phyloP scores from a whole-genome alignment of 1,140 invertebrate genomes.

The Dendroctonus valens region DNA sequence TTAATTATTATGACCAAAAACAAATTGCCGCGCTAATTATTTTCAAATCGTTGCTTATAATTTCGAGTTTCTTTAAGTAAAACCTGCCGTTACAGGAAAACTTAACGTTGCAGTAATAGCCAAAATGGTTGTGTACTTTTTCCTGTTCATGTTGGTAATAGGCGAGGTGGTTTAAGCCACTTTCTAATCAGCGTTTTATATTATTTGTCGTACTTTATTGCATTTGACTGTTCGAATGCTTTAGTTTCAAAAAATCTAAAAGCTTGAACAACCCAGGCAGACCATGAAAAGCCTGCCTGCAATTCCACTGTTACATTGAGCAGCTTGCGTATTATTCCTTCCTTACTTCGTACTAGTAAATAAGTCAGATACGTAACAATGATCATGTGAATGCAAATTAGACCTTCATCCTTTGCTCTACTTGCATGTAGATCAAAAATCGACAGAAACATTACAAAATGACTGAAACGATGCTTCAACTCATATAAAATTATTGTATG shows the following conservation, averaged over 20 bases:
- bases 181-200: slow-evolving; percentile 32
- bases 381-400: too few species aligned
- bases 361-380: too few species aligned
- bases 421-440: neutral
- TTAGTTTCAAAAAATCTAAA: slow-evolving; percentile 16
- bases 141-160: slow-evolving; percentile 29
- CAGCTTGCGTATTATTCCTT: too few species aligned
- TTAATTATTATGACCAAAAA: too few species aligned
- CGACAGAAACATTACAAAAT: neutral
- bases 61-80: neutral
- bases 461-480: neutral
- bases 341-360: too few species aligned
- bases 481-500: neutral
- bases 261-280: neutral
- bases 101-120: slow-evolving; percentile 32
- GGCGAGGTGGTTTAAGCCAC: slow-evolving; percentile 21
- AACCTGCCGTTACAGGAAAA: slow-evolving; percentile 26
- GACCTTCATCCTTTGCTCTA: neutral
- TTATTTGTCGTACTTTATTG: slow-evolving; percentile 21
- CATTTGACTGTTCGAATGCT: slow-evolving; percentile 15
- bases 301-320: too few species aligned
- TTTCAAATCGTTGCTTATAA: too few species aligned
- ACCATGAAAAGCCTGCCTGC: too few species aligned
- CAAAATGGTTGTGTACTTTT: slow-evolving; percentile 32
- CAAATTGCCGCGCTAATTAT: too few species aligned